Evolutionary conservation across 64 coral and sea anemone genomes (phyloP).

Genomic region (Stichodactyla mertensii): DNA sequence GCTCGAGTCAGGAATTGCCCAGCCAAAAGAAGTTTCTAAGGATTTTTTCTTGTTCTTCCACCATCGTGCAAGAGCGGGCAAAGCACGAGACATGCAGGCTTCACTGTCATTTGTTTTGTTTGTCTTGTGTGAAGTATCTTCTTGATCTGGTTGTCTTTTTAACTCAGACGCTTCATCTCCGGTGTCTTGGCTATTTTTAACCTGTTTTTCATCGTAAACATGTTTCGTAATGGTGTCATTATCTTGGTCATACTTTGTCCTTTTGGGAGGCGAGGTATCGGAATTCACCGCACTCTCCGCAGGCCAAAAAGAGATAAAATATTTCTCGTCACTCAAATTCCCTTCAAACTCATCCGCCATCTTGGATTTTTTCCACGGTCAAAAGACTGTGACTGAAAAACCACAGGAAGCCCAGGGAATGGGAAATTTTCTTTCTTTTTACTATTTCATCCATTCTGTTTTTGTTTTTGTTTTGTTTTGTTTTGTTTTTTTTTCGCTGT

Average conservation of each 20-base stretch:
- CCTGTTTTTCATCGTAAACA: background rate
- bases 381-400: background rate
- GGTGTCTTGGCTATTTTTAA: slow-evolving; percentile 1
- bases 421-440: no score
- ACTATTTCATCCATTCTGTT: no score
- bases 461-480: no score
- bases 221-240: background rate
- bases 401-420: background rate
- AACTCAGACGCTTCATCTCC: background rate
- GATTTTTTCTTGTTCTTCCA: slow-evolving; percentile 31
- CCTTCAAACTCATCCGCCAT: background rate
- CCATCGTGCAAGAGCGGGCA: slow-evolving; percentile 49
- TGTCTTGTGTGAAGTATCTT: background rate
- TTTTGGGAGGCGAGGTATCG: background rate
- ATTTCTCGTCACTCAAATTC: slow-evolving; percentile 12
- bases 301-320: slow-evolving; percentile 2
- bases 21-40: background rate
- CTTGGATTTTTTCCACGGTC: background rate
- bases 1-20: slow-evolving; percentile 17
- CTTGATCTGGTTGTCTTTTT: background rate
- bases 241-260: background rate
- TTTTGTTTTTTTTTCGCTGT: no score
- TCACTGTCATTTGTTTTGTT: slow-evolving; percentile 11
- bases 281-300: slow-evolving; percentile 1
- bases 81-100: slow-evolving; percentile 16